Evolutionary conservation across 2,113 vertebrate genomes (phyloP).

Genomic region (Rousettus leschenaultii): DNA sequence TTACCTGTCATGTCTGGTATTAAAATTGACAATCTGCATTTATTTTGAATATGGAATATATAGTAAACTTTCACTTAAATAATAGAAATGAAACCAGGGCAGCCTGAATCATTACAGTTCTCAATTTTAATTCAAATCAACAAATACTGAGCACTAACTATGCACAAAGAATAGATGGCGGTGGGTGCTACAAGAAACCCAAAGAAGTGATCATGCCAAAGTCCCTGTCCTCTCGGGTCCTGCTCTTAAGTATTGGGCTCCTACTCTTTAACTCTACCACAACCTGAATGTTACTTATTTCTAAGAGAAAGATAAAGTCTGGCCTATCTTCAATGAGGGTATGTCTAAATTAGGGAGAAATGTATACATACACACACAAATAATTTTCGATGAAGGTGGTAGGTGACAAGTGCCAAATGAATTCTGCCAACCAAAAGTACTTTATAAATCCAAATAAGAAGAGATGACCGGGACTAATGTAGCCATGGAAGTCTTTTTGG

Average conservation of each 20-base stretch:
- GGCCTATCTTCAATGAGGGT: not conserved
- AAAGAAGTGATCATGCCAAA: not conserved
- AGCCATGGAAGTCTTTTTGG: not conserved
- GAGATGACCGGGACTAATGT: not conserved
- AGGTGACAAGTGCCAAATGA: not conserved
- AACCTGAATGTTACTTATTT: not conserved
- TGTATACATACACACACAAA: not conserved
- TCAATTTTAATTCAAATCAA: not conserved
- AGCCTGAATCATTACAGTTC: not conserved
- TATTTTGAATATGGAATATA: conserved; percentile 43
- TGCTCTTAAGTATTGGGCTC: not conserved
- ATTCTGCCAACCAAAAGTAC: not conserved
- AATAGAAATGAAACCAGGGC: conserved; percentile 11
- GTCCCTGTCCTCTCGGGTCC: not conserved
- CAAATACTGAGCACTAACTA: not conserved
- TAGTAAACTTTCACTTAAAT: conserved; percentile 49
- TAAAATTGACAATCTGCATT: conserved; percentile 26
- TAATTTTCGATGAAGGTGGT: not conserved
- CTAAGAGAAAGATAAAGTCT: not conserved
- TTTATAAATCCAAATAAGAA: not conserved
- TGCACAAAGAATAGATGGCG: not conserved
- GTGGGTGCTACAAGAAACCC: not conserved
- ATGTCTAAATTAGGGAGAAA: not conserved
- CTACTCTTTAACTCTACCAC: not conserved
- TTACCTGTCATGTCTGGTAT: conserved; percentile 35